These are phyloP conservation scores for Calameuta pallipes DNA, from an alignment of 2,888 invertebrate genomes.

Conservation along the genomic window DNA sequence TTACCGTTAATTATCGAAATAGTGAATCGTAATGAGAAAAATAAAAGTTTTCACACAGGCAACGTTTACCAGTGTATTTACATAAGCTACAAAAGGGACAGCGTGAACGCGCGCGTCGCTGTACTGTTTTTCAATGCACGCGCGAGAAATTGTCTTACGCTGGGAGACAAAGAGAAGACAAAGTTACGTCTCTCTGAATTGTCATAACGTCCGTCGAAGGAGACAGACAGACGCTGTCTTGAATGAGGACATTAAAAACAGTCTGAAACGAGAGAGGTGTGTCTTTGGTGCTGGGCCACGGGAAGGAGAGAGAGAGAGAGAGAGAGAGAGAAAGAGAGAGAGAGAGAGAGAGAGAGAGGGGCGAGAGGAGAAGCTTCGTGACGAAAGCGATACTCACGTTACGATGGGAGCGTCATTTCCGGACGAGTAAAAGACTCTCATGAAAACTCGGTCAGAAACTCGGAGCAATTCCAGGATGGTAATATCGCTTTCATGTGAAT, in stretches of 20 bases:
- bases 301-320: not conserved
- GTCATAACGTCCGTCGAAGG: not conserved
- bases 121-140: not conserved
- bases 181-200: not conserved
- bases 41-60: too few species aligned
- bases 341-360: not conserved
- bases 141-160: not conserved
- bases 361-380: not conserved
- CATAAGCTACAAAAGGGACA: too few species aligned
- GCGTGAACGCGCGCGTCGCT: not conserved
- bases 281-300: not conserved
- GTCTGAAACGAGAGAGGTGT: constrained; percentile 18
- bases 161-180: not conserved
- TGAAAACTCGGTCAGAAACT: too few species aligned
- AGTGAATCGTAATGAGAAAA: too few species aligned
- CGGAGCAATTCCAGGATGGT: too few species aligned
- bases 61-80: not conserved
- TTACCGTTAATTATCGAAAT: too few species aligned
- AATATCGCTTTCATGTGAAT: too few species aligned
- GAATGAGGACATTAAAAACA: constrained; percentile 14
- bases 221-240: too few species aligned
- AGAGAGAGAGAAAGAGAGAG: not conserved
- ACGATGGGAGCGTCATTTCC: constrained; percentile 20
- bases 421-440: not conserved
- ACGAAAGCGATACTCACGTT: too few species aligned